Evolutionary conservation across 2,113 vertebrate species (phyloP), one percentile per base, ranked within the genome.

Genomic region (Nothocercus julius): DNA sequence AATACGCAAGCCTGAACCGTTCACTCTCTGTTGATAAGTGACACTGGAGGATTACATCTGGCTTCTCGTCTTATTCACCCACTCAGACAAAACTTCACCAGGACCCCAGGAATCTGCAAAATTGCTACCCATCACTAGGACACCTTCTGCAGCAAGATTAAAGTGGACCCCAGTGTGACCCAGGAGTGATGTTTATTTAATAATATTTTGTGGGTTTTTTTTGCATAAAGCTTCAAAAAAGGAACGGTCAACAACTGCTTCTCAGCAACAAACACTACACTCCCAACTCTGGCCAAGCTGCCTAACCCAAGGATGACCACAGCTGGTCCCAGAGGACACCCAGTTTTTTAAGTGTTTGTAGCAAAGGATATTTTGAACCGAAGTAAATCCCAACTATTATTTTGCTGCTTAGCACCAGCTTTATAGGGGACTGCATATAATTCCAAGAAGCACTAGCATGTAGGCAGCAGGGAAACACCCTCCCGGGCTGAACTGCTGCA

Each of bases 401-500:
- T 44, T 59, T 80, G 78, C 67, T 64, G 38, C 47, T 81, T 58
- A 67, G 47, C 0, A 8, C 17, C 80, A 15, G 12, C 69, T 56
- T 79, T 4, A 64, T 34, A 62, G 25, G 69, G 6, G 24, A 14
- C 24, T 34, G 25, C 8, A 4, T 11, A 7, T 13, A 5, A 61
- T 56, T 85, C 67, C 59, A 56, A 5, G 16, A 53, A 68, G 47
- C 73, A 61, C 38, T 15, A 27, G 4, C 0, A 0, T 30, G 11
- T 6, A 18, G 4, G 2, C 28, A 62, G 72, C 42, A 61, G 21
- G 32, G 24, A 84, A 77, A 47, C 45, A 59, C 0, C 45, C 61
- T 63, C 47, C 54, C 0, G 1, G 0, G 1, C 1, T 30, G 22
- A 61, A 16, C 44, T 56, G 61, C 73, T 64, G 86, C 69, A 85